Base-by-base conservation (phyloP, 2,113 vertebrate species). In the Brachyistius frenatus region DNA sequence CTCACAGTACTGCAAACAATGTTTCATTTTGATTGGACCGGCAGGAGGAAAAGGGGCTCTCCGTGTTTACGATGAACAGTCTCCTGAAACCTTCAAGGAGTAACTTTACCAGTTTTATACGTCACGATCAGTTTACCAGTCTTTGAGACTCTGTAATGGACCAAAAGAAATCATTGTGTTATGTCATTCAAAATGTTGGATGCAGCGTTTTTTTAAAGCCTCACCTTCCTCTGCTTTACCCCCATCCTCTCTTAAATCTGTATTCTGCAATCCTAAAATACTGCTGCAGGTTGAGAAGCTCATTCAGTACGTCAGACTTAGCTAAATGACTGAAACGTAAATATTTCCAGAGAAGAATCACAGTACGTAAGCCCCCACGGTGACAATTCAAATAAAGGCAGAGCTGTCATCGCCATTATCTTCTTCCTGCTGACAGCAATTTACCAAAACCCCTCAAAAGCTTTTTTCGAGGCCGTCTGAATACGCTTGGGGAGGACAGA, bases 381-480 rank as follows among this genome's bases (percentile, higher is more conserved):
- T 68, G 65, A 14, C 15, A 49, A 31, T 69, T 68, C 35, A 66
- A 77, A 78, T 13, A 57, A 35, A 78, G n/a, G 7, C 66, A 77
- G 44, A 46, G 56, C 68, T 61, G 86, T 75, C 68, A 47, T 61
- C 32, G 13, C 30, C 0, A 74, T 69, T 52, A 57, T 73, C 72
- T 60, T 56, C 64, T 47, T 76, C 53, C 75, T 67, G 68, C 67
- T 82, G 75, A 84, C 13, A 30, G 81, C 33, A 77, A 67, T 80
- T 70, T 69, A 62, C 36, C 36, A 57, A 86, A 83, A 77, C 5
- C 62, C 53, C 49, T 2, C 58, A 55, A 72, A 74, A 41, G 56
- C 67, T 80, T 37, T 57, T 23, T 23, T 23, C 23, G 10, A 74
- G 52, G 44, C 50, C 35, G 68, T 65, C 46, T 70, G 33, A 89